Conservation (phyloP, 2,888 invertebrate genomes). For the Eristalinus aeneus region DNA sequence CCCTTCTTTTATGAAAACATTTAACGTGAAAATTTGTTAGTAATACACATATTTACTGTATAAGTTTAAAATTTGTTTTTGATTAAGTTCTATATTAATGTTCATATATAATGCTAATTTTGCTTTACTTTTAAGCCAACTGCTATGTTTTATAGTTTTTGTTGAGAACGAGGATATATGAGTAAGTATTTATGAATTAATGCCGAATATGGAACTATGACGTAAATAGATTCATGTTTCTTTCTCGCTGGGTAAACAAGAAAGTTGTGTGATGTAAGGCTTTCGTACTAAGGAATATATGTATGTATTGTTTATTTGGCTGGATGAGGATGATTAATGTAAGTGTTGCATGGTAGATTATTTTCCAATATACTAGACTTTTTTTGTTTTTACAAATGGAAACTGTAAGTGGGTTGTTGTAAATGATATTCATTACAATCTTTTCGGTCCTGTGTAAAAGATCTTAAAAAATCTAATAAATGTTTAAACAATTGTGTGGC, state of each 20-base stretch:
- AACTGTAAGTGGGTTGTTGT: not conserved
- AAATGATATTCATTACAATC: not conserved
- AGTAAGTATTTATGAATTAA: constrained; percentile 40
- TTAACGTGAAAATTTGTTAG: constrained; percentile 63
- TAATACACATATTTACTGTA: constrained; percentile 53
- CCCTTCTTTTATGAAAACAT: constrained; percentile 57
- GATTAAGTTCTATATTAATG: constrained; percentile 47
- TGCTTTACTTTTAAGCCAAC: constrained; percentile 44
- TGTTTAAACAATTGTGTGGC: too few relatives aligned
- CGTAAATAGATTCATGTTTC: constrained; percentile 41
- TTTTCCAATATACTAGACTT: not conserved
- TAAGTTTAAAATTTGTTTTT: constrained; percentile 52
- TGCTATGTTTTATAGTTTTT: constrained; percentile 21
- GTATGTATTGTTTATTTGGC: constrained; percentile 39
- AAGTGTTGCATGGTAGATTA: not conserved
- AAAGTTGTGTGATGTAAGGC: constrained; percentile 47
- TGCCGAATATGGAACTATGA: constrained; percentile 48
- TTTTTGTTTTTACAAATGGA: not conserved
- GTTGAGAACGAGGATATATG: constrained; percentile 57
- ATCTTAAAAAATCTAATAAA: too few relatives aligned
- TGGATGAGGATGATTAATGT: constrained; percentile 36
- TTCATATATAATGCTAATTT: constrained; percentile 60
- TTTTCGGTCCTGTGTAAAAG: too few relatives aligned
- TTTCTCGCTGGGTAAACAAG: constrained; percentile 10
- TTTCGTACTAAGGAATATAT: constrained; percentile 47